A percentile compares a stretch with the other conserved stretches of the same genome.
phyloP scores from a whole-genome alignment of 1,140 invertebrate species.

The Ladona fulva region DNA sequence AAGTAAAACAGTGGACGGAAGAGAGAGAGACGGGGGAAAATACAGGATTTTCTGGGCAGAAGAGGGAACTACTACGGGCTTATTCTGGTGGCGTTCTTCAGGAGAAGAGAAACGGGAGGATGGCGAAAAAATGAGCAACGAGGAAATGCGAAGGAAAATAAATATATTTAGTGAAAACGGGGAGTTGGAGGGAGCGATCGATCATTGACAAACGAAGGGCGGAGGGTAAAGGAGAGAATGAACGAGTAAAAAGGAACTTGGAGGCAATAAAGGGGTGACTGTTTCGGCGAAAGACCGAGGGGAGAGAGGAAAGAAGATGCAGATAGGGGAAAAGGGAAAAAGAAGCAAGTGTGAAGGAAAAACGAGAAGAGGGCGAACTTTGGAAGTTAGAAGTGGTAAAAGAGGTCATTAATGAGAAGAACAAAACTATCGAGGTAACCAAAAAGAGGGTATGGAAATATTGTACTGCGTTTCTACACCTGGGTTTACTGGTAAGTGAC shows the following conservation, averaged over 20 bases:
- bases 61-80: too few relatives aligned
- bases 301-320: neutral
- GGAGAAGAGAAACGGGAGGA: too few relatives aligned
- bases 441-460: too few relatives aligned
- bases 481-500: too few relatives aligned
- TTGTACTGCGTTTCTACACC: too few relatives aligned
- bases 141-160: too few relatives aligned
- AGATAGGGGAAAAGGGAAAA: neutral
- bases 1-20: neutral
- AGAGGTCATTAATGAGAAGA: too few relatives aligned
- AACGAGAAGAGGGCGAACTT: neutral
- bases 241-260: neutral
- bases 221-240: neutral
- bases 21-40: neutral
- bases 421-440: too few relatives aligned
- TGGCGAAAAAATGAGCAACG: too few relatives aligned
- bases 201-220: neutral
- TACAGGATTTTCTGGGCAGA: too few relatives aligned
- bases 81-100: too few relatives aligned
- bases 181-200: neutral
- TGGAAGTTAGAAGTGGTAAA: too few relatives aligned
- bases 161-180: neutral
- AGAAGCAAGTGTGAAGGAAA: neutral
- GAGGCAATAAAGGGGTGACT: neutral
- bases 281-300: neutral